Conservation (phyloP, 1,140 invertebrate genomes). For the Bombus confusus region DNA sequence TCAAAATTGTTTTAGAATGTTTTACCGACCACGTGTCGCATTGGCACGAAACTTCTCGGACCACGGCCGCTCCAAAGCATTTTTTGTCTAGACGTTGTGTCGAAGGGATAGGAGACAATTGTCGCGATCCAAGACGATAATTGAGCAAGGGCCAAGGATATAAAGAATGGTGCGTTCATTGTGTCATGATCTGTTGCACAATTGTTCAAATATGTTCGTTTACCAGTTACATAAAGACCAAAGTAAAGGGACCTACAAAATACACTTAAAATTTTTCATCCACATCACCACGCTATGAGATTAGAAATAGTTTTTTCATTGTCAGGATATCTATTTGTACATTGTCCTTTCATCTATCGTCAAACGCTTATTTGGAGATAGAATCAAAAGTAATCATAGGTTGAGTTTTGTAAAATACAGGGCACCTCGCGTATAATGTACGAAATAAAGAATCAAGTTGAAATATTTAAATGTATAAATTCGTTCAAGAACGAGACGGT, state of each 20-base stretch:
- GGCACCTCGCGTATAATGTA: too few relatives aligned
- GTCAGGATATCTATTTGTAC: background rate
- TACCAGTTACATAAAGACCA: slow-evolving; percentile 10
- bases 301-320: background rate
- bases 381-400: background rate
- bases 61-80: slow-evolving; percentile 35
- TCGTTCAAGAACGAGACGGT: background rate
- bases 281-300: background rate
- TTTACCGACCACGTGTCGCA: slow-evolving; percentile 11
- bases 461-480: background rate
- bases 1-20: background rate
- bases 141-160: slow-evolving; percentile 17
- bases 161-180: background rate
- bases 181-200: background rate
- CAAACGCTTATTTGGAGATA: background rate
- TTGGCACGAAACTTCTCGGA: background rate
- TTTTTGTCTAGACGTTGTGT: slow-evolving; percentile 31
- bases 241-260: slow-evolving; percentile 26
- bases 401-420: too few relatives aligned
- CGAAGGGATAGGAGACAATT: background rate
- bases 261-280: background rate
- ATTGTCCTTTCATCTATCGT: background rate
- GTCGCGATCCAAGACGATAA: background rate
- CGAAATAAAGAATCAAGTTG: too few relatives aligned
- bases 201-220: background rate